These are phyloP conservation scores for Eueremaeus valkanovi DNA, from an alignment of 2,888 invertebrate genomes.

Conservation along the genomic window DNA sequence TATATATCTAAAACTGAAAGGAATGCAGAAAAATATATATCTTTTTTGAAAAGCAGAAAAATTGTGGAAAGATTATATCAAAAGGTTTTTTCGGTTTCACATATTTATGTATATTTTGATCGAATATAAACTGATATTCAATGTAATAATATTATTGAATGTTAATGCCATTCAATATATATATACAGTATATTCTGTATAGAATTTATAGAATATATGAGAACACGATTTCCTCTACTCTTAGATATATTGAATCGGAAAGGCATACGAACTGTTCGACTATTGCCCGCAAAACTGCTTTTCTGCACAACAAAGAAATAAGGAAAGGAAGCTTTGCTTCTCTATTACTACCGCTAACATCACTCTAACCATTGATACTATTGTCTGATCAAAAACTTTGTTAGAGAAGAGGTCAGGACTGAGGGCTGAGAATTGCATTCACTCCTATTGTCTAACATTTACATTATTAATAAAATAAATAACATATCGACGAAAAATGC, in stretches of 20 bases:
- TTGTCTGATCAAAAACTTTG: not conserved
- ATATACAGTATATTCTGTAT: not conserved
- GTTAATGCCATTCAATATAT: not conserved
- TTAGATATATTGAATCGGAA: not conserved
- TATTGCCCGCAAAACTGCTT: slow-evolving; percentile 2
- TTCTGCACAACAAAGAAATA: slow-evolving; percentile 5
- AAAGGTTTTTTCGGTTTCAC: too few relatives aligned
- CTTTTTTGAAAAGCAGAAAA: not conserved
- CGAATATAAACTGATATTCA: not conserved
- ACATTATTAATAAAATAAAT: not conserved
- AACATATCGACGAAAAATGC: not conserved
- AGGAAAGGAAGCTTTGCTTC: not conserved
- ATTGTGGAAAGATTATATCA: not conserved
- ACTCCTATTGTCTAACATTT: not conserved
- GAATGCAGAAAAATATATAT: not conserved
- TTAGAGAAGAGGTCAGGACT: not conserved
- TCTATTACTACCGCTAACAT: not conserved
- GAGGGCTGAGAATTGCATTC: not conserved
- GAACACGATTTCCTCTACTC: not conserved
- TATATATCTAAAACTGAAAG: not conserved
- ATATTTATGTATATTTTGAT: not conserved
- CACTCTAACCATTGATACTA: not conserved
- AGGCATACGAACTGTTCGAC: not conserved
- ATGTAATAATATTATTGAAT: not conserved
- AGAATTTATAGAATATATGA: too few relatives aligned